phyloP scores from a whole-genome alignment of 2,888 invertebrate species.

The Pseudanteris insignis region DNA sequence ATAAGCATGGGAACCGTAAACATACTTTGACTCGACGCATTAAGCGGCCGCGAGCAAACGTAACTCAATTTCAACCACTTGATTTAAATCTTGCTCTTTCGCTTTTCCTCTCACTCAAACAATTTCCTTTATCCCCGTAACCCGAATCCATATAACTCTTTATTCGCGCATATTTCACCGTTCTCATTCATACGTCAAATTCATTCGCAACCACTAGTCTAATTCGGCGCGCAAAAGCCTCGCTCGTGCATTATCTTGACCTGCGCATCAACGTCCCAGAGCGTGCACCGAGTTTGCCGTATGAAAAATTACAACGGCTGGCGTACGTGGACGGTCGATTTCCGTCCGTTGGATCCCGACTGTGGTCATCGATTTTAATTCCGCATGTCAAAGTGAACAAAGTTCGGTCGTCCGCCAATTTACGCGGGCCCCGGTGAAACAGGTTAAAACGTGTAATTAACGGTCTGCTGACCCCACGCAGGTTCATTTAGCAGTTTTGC shows the following conservation, averaged over 20 bases:
- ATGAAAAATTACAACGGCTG: too few species aligned
- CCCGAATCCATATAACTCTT: slow-evolving; percentile 35
- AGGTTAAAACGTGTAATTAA: slow-evolving; percentile 47
- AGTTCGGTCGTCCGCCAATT: slow-evolving; percentile 43
- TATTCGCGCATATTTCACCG: slow-evolving; percentile 30
- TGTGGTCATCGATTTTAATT: slow-evolving; percentile 38
- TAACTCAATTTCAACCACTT: slow-evolving; percentile 37
- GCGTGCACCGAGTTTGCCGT: too few species aligned
- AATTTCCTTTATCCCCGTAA: slow-evolving; percentile 37
- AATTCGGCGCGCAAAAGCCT: slow-evolving; percentile 24
- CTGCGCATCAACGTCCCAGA: not conserved
- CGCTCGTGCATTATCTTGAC: slow-evolving; percentile 6
- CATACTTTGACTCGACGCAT: slow-evolving; percentile 19
- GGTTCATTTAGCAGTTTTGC: slow-evolving; percentile 45
- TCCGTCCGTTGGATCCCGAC: slow-evolving; percentile 32
- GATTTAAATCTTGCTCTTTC: slow-evolving; percentile 32
- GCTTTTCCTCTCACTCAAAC: slow-evolving; percentile 28
- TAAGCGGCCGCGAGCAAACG: slow-evolving; percentile 19
- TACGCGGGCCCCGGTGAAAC: slow-evolving; percentile 41
- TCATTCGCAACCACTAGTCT: slow-evolving; percentile 29
- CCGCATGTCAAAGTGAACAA: slow-evolving; percentile 43
- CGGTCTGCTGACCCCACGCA: slow-evolving; percentile 47
- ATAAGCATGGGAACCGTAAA: slow-evolving; percentile 31
- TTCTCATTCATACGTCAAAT: slow-evolving; percentile 40
- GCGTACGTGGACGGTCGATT: too few species aligned